A percentile compares a stretch with the other conserved stretches of the same genome.
phyloP scores from a whole-genome alignment of 2,113 vertebrate genomes.

The Bambusicola thoracicus region DNA sequence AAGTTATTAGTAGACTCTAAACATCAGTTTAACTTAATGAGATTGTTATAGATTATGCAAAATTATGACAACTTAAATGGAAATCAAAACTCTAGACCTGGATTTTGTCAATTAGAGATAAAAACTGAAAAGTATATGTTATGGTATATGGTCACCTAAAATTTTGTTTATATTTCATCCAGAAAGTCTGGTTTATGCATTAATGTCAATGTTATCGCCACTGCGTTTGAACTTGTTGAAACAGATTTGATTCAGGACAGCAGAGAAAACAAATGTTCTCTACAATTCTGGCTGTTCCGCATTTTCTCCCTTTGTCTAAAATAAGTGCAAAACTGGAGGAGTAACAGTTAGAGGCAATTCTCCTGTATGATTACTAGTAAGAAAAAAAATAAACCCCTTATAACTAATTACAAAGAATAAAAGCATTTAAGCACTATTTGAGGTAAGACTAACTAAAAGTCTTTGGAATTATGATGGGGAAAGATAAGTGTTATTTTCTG shows the following conservation, averaged over 20 bases:
- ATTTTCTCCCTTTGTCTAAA: background rate
- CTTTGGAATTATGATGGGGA: background rate
- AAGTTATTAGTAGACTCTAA: background rate
- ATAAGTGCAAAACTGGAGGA: background rate
- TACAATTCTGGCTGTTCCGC: background rate
- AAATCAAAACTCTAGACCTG: background rate
- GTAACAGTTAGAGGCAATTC: background rate
- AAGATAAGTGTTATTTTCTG: background rate
- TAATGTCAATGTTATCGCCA: background rate
- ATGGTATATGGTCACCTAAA: background rate
- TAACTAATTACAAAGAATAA: background rate
- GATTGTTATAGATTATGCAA: background rate
- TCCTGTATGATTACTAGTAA: background rate
- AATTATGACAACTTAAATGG: background rate
- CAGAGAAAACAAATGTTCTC: background rate
- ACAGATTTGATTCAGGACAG: background rate
- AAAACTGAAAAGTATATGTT: background rate
- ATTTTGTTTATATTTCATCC: background rate
- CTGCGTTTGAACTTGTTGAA: background rate
- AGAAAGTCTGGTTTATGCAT: background rate
- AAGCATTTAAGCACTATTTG: background rate
- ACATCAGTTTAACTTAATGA: background rate
- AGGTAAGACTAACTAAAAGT: background rate
- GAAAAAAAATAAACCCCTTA: background rate
- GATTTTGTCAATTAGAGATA: background rate